phyloP scores from a whole-genome alignment of 2,888 invertebrate species.

The Leptogaster cylindrica region DNA sequence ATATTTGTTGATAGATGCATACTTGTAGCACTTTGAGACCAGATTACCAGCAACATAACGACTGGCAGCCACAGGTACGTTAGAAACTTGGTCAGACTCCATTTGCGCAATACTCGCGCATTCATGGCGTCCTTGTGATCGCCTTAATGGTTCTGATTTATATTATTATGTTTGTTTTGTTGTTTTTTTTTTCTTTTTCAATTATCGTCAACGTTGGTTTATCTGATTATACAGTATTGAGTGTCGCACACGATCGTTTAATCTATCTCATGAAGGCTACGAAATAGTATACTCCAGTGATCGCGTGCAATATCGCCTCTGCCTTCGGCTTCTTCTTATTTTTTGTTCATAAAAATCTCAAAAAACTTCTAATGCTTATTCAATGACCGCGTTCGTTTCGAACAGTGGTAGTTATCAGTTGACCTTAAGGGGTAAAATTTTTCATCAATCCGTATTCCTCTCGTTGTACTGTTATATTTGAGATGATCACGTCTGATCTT shows the following conservation, averaged over 20 bases:
- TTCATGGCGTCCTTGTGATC: conserved; percentile 61
- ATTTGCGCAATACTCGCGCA: conserved; percentile 64
- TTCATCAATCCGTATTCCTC: conserved; percentile 42
- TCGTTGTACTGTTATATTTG: conserved; percentile 41
- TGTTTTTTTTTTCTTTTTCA: conserved; percentile 7
- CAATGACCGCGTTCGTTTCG: conserved; percentile 29
- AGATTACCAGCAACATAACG: conserved; percentile 59
- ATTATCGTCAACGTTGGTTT: neutral
- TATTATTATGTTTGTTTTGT: neutral
- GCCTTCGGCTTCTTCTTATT: too few species aligned
- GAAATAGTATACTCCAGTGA: neutral
- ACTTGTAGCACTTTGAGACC: conserved; percentile 55
- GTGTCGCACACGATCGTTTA: too few species aligned
- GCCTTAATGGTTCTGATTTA: conserved; percentile 37
- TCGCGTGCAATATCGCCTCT: conserved; percentile 3
- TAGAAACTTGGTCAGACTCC: conserved; percentile 63
- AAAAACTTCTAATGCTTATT: neutral
- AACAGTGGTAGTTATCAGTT: conserved; percentile 37
- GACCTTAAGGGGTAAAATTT: conserved; percentile 41
- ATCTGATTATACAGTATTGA: too few species aligned
- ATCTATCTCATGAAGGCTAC: too few species aligned
- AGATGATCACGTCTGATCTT: conserved; percentile 46
- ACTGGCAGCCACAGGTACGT: conserved; percentile 60
- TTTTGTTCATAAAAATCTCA: too few species aligned
- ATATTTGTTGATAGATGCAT: conserved; percentile 52